Base-by-base conservation (phyloP, 2,797 vertebrate species). In the Sternotherus odoratus region DNA sequence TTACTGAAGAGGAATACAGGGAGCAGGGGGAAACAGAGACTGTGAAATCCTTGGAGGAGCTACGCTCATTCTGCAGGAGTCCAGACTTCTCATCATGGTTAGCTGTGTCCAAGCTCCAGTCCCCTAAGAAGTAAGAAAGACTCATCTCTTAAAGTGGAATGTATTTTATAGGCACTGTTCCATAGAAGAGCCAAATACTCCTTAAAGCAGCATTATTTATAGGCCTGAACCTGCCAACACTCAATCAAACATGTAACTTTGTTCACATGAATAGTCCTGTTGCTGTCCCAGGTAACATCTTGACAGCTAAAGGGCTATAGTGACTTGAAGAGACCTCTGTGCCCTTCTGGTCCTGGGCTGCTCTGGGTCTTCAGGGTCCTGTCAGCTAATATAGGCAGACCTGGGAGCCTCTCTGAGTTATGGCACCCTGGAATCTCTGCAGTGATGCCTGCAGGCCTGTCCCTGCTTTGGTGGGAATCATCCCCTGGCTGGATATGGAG, bases 1-100 rank as follows among this genome's bases (percentile, higher is more conserved):
- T 99, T 50, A 98, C 98, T 1, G 98, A 98, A 88, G 98, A 99
- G 0, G 98, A 99, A 30, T 99, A 98, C 92, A 93, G 93, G 82
- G 98, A 99, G 50, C 98, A 99, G 94, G 97, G 97, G 2, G 98
- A 99, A 79, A 87, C 21, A 0, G 97, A 98, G 91, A 99, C 99
- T 0, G 5, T 50, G 63, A 91, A 95, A 2, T 98, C 98, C 8
- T 95, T 99, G 94, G 98, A 98, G 83, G 98, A 98, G 43, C 97
- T 99, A 36, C 98, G 98, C 48, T 87, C 86, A 0, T 96, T 97
- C 95, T 99, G 98, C 95, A 97, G 83, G 77, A 96, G 82, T 28
- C 98, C 98, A 0, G 95, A 96, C 60, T 99, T 99, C 92, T 98
- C 98, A 0, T 98, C 98, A 0, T 99, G 99, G 99, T 90, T 98